These are phyloP conservation scores for Steromphala cineraria DNA, from an alignment of 2,888 invertebrate genomes.

Conservation along the genomic window DNA sequence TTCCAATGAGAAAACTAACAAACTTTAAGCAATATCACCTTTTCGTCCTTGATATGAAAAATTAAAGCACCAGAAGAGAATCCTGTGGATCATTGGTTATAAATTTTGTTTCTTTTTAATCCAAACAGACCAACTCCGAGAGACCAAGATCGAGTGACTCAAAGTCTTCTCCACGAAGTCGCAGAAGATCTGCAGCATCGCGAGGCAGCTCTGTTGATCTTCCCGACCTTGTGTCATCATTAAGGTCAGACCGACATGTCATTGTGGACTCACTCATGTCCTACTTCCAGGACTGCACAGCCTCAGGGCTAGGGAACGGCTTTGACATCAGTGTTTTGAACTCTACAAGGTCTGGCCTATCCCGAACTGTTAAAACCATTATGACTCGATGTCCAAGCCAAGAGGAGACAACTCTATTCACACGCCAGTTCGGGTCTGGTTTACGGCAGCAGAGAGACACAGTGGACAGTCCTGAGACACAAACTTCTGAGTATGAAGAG, in stretches of 20 bases:
- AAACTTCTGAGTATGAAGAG: neutral
- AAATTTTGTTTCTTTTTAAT: no score
- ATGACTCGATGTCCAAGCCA: neutral
- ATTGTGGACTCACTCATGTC: neutral
- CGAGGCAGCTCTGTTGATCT: neutral
- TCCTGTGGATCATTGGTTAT: no score
- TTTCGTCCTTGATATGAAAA: no score
- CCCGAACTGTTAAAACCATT: conserved; percentile 14
- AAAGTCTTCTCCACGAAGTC: conserved; percentile 9
- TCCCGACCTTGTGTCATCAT: neutral
- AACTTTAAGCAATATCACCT: no score
- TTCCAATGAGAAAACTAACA: no score
- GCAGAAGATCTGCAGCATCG: neutral
- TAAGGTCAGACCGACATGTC: conserved; percentile 10
- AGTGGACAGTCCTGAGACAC: neutral
- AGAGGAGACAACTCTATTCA: conserved; percentile 10
- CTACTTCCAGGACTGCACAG: neutral
- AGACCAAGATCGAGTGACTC: neutral
- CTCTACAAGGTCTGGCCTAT: neutral
- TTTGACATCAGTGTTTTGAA: neutral
- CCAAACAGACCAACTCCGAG: neutral
- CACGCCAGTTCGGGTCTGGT: neutral
- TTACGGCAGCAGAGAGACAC: neutral
- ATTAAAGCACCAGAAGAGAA: no score
- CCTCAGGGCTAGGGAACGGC: neutral